A percentile compares a stretch with the other conserved stretches of the same genome.
Evolutionary conservation across 2,888 invertebrate genomes (phyloP).

Genomic region (Acrobasis suavella): DNA sequence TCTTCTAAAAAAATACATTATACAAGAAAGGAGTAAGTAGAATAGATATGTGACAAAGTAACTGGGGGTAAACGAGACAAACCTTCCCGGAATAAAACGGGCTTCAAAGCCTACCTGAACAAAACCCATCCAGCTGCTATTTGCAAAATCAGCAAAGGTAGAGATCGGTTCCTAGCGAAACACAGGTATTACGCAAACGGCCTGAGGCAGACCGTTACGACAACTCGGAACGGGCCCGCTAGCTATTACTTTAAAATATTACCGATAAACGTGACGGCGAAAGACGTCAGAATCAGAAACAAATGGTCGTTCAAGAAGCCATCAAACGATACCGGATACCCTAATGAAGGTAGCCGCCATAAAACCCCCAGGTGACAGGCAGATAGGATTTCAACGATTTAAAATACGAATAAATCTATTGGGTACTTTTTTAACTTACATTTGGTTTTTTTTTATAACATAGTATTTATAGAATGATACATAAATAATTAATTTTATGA

Average conservation of each 20-base stretch:
- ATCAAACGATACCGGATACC: slow-evolving; percentile 3
- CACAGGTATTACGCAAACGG: slow-evolving; percentile 45
- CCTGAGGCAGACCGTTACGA: slow-evolving; percentile 43
- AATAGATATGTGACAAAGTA: no score
- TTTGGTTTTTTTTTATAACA: no score
- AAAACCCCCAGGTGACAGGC: not conserved
- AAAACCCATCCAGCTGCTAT: slow-evolving; percentile 32
- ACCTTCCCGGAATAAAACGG: not conserved
- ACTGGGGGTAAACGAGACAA: no score
- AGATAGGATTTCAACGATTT: not conserved
- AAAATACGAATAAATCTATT: no score
- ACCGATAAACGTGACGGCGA: slow-evolving; percentile 39
- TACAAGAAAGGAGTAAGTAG: no score
- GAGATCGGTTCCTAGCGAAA: slow-evolving; percentile 40
- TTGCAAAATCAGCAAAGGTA: slow-evolving; percentile 45
- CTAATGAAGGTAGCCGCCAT: not conserved
- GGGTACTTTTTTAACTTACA: no score
- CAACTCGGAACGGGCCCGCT: slow-evolving; percentile 34
- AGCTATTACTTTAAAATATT: slow-evolving; percentile 47
- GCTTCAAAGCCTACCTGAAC: not conserved
- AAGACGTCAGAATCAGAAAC: slow-evolving; percentile 25
- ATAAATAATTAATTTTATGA: no score
- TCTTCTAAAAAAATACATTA: no score
- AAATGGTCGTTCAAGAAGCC: slow-evolving; percentile 16
- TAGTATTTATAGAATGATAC: no score